A percentile compares a stretch with the other conserved stretches of the same genome.
phyloP scores from a whole-genome alignment of 2,113 vertebrate species.

The Balaenoptera acutorostrata region DNA sequence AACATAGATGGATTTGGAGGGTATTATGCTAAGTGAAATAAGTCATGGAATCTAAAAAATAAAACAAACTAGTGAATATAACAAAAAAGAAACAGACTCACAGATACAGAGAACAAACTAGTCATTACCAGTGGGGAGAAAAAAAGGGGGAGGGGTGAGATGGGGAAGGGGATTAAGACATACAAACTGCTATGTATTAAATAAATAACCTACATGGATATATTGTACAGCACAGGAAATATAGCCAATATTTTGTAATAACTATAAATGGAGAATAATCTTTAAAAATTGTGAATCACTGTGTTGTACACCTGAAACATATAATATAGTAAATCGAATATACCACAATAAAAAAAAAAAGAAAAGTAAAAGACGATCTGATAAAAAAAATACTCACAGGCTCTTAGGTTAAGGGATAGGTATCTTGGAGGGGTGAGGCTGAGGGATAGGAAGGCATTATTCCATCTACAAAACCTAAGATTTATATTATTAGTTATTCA shows the following conservation, averaged over 20 bases:
- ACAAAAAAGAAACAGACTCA: background rate
- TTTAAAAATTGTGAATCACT: background rate
- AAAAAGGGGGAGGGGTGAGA: background rate
- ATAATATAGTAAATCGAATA: background rate
- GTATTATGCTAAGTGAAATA: too few relatives aligned
- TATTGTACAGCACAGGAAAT: background rate
- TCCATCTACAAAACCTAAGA: background rate
- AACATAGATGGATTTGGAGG: too few relatives aligned
- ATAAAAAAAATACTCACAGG: background rate
- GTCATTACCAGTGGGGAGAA: background rate
- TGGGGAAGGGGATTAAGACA: background rate
- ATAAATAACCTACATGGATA: background rate
- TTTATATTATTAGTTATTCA: background rate
- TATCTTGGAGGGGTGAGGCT: background rate
- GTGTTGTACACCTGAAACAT: background rate
- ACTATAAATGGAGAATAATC: background rate
- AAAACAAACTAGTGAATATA: background rate
- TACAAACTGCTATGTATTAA: background rate
- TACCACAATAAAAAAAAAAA: background rate
- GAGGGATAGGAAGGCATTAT: background rate
- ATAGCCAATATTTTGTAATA: background rate
- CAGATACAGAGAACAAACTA: background rate
- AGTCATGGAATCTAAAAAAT: too few relatives aligned
- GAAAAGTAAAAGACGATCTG: background rate
- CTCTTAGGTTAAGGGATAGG: background rate